These are phyloP conservation scores for Watsonalla cultraria DNA, from an alignment of 2,888 invertebrate genomes.

Conservation along the genomic window DNA sequence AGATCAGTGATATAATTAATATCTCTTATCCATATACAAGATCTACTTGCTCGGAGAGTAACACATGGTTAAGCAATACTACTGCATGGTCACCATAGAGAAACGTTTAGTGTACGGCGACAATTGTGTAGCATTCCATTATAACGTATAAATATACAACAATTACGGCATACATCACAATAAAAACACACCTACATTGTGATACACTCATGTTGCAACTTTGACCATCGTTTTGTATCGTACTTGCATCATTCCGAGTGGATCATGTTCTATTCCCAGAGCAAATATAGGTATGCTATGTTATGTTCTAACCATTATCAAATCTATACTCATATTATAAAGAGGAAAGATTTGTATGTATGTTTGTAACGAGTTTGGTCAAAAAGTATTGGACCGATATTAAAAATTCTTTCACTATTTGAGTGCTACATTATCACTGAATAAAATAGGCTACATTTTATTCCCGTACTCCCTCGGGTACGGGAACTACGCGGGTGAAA, in stretches of 20 bases:
- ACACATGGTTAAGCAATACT: neutral
- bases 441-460: too few species aligned
- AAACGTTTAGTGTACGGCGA: neutral
- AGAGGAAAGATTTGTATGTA: too few species aligned
- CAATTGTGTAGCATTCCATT: neutral
- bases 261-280: slow-evolving; percentile 21
- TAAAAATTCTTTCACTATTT: too few species aligned
- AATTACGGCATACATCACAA: neutral
- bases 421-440: too few species aligned
- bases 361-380: too few species aligned
- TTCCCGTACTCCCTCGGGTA: too few species aligned
- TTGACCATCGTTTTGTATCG: slow-evolving; percentile 1
- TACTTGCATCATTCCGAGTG: slow-evolving; percentile 1
- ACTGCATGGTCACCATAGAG: neutral
- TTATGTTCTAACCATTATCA: too few species aligned
- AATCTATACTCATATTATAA: too few species aligned
- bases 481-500: too few species aligned
- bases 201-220: neutral
- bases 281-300: slow-evolving; percentile 7
- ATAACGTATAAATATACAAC: neutral
- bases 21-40: neutral
- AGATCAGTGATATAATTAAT: too few species aligned
- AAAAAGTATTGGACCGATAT: too few species aligned
- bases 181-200: slow-evolving; percentile 3
- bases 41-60: neutral